Evolutionary conservation across 2,113 vertebrate species (phyloP).

Genomic region (Terrapene triunguis): DNA sequence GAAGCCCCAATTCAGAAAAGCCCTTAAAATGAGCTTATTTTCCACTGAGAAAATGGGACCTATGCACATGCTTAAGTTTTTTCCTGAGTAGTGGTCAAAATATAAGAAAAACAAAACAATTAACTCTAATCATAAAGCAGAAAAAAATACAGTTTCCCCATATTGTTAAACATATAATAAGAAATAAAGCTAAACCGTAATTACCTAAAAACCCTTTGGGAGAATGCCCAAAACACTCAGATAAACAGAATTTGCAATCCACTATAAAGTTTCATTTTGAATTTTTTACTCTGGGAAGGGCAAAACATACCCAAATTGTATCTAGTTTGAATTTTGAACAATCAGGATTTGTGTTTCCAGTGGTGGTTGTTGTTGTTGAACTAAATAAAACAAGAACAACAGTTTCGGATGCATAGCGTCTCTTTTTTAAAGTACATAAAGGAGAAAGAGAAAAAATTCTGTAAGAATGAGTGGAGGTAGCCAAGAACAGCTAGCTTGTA

Average conservation of each 20-base stretch:
- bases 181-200: neutral
- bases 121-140: neutral
- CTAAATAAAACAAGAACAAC: too few species aligned
- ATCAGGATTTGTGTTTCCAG: neutral
- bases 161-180: neutral
- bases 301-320: neutral
- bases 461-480: neutral
- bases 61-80: neutral
- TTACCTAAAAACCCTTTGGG: neutral
- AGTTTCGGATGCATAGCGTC: neutral
- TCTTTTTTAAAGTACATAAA: neutral
- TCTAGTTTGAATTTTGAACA: neutral
- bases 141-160: neutral
- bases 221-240: neutral
- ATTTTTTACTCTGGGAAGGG: neutral
- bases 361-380: too few species aligned
- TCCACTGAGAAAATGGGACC: neutral
- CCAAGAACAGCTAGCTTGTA: neutral
- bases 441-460: neutral
- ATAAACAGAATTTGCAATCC: neutral
- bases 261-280: neutral
- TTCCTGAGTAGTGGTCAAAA: slow-evolving; percentile 25
- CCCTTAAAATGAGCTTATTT: neutral
- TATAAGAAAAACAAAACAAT: neutral
- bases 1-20: neutral